Evolutionary conservation across 2,888 invertebrate species (phyloP), one percentile per base, ranked within the genome.

Genomic region (Lithophane semibrunnea): DNA sequence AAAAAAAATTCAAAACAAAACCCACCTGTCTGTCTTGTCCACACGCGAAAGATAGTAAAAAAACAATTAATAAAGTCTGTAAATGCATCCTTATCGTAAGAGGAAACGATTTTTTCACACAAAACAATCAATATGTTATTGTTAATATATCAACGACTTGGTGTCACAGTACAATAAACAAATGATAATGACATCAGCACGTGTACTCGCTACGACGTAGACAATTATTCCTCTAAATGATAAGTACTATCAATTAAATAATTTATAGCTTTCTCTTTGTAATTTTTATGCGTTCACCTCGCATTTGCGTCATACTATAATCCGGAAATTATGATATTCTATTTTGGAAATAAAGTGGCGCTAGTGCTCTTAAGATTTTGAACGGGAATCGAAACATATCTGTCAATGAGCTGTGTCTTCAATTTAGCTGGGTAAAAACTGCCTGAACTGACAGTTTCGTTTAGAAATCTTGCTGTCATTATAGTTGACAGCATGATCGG

Each of bases 21-120:
- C 92, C 88, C 87, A 96, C 96, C 94, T 92, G 92, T 89, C 96
- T 94, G 65, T 96, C 95, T 84, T 94, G 93, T 80, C 94, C 96
- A 82, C 86, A 87, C 37, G 88, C 92, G 29, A 88, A 85, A 49
- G 92, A 91, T 76, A 93, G 44, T 75, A 92, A 81, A 79, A 90
- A 87, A 88, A 92, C 85, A 86, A 94, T 75, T 61, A 94, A 86
- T 83, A 94, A 90, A 80, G 87, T 87, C 79, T 86, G 88, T 75
- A 92, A 85, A 88, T 90, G 87, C 92, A 93, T 92, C 80, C 86
- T 94, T 93, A 94, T 93, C 93, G 66, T 69, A 83, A 66, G 75
- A 91, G 91, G 91, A 93, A 93, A 90, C 87, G 91, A 82, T 83
- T 88, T 92, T 90, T 90, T 87, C 78, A 85, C 83, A 83, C 85